Conservation (phyloP, 1,140 invertebrate genomes). For the Tyrophagus putrescentiae region DNA sequence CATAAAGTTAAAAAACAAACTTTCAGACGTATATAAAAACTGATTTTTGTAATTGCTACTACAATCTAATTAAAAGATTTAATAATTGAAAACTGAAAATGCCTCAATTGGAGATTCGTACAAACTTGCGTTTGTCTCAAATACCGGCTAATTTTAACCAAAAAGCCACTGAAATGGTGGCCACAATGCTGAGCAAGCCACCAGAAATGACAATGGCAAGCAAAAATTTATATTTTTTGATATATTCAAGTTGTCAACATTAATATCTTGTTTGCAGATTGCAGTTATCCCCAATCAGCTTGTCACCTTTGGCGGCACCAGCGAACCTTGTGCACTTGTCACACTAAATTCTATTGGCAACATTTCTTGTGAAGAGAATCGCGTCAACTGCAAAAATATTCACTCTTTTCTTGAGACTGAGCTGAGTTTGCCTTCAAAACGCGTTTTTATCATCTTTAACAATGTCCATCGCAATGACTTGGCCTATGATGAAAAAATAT, state of each 20-base stretch:
- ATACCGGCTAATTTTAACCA: constrained; percentile 15
- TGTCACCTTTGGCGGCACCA: constrained; percentile 15
- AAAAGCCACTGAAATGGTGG: constrained; percentile 12
- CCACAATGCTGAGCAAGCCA: not conserved
- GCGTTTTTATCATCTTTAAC: constrained; percentile 2
- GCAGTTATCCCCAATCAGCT: constrained; percentile 5
- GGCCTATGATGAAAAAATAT: not conserved
- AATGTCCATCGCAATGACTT: not conserved
- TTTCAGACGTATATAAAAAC: not conserved
- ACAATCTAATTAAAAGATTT: not conserved
- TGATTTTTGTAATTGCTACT: not conserved
- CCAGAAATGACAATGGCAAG: constrained; percentile 11
- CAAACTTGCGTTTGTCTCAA: constrained; percentile 13
- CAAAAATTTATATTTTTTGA: not conserved
- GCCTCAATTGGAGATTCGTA: not conserved
- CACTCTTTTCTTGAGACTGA: not conserved
- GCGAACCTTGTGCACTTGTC: constrained; percentile 7
- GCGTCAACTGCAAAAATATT: not conserved
- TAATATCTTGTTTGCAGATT: not conserved
- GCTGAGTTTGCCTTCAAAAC: not conserved
- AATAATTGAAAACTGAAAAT: not conserved
- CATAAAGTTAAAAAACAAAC: not conserved
- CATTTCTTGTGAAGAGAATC: not conserved
- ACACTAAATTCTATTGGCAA: not conserved
- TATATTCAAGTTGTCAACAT: not conserved